Evolutionary conservation across 1,140 invertebrate species (phyloP).

Genomic region (Drosophila subobscura): DNA sequence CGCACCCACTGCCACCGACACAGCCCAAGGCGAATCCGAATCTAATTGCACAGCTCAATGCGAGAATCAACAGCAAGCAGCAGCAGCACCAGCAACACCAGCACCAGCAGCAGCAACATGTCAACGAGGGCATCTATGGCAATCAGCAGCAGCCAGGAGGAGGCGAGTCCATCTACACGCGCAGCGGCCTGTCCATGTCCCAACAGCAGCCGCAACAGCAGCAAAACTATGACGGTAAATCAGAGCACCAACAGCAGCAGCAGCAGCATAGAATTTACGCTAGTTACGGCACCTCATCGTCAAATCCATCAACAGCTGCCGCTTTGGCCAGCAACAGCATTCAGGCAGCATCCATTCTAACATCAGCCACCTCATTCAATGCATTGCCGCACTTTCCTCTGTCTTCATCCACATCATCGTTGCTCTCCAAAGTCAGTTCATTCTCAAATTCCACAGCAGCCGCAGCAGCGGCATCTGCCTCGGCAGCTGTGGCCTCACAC

Average conservation of each 20-base stretch:
- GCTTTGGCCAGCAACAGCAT: constrained; percentile 33
- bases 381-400: constrained; percentile 80
- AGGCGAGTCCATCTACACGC: constrained; percentile 62
- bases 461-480: constrained; percentile 34
- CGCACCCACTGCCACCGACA: constrained; percentile 74
- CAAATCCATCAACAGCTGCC: constrained; percentile 45
- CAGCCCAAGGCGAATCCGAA: constrained; percentile 82
- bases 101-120: constrained; percentile 59
- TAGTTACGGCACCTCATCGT: constrained; percentile 76
- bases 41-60: constrained; percentile 82
- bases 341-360: constrained; percentile 49
- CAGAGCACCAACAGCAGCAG: constrained; percentile 58
- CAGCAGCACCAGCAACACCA: constrained; percentile 54
- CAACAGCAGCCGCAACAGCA: constrained; percentile 75
- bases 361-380: constrained; percentile 65
- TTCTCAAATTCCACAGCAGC: constrained; percentile 68
- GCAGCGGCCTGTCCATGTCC: constrained; percentile 64
- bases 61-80: constrained; percentile 76
- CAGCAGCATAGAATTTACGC: constrained; percentile 80
- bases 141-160: constrained; percentile 49
- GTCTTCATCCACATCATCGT: constrained; percentile 80
- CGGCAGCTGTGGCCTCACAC: constrained; percentile 54
- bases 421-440: constrained; percentile 82
- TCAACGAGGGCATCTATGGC: constrained; percentile 71
- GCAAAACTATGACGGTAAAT: constrained; percentile 83